Percentiles rank a stretch among this genome's conserved stretches.
These are phyloP conservation scores for Chiloscyllium plagiosum DNA, from an alignment of 2,113 vertebrate genomes.

Conservation along the genomic window DNA sequence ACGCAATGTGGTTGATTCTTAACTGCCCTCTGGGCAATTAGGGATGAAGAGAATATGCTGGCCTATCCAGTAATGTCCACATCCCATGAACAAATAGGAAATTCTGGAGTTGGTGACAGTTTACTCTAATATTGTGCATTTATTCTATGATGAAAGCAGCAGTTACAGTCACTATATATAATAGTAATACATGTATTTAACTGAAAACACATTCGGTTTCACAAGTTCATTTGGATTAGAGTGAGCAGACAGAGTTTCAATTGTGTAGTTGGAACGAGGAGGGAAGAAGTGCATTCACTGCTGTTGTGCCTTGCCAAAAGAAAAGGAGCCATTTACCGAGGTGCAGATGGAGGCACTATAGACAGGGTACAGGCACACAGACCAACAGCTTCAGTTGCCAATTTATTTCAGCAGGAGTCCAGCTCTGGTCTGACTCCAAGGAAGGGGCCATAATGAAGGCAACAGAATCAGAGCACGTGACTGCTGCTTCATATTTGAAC, in stretches of 20 bases:
- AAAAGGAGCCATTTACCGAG: neutral
- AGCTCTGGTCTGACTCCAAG: neutral
- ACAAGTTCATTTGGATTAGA: neutral
- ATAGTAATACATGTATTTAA: neutral
- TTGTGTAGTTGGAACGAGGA: neutral
- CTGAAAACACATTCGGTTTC: neutral
- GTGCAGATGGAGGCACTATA: neutral
- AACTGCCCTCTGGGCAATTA: too few relatives aligned
- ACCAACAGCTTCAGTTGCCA: neutral
- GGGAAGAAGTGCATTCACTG: neutral
- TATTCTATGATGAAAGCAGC: neutral
- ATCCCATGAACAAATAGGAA: neutral
- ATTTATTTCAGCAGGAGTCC: neutral
- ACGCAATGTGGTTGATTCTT: too few relatives aligned
- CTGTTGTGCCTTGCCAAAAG: neutral
- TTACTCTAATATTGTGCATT: neutral
- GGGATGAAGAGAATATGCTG: too few relatives aligned
- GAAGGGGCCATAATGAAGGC: neutral
- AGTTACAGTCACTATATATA: neutral
- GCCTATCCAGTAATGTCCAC: too few relatives aligned
- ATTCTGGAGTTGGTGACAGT: neutral
- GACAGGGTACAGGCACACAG: neutral
- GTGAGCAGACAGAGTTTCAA: neutral
- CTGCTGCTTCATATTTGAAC: neutral
- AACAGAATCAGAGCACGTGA: neutral